These are phyloP conservation scores for Drosophila niveifrons DNA, from an alignment of 2,888 invertebrate species.

Conservation along the genomic window DNA sequence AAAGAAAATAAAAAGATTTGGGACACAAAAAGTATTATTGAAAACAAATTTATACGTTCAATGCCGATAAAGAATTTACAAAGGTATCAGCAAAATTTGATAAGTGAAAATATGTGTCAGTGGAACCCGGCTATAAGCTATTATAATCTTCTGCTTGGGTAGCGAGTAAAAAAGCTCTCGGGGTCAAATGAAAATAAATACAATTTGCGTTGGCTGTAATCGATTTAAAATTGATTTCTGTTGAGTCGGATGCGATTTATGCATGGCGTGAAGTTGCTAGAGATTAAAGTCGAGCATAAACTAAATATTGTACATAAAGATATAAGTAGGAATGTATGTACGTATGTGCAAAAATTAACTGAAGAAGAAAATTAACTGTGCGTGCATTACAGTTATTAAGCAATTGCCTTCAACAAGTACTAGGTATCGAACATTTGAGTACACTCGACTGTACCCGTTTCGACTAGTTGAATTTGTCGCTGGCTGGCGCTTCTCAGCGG, in stretches of 20 bases:
- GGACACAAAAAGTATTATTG: no score
- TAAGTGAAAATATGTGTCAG: no score
- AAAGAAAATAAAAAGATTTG: no score
- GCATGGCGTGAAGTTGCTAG: neutral
- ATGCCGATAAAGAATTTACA: no score
- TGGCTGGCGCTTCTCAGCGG: conserved; percentile 71
- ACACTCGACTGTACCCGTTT: conserved; percentile 6
- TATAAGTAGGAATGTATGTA: no score
- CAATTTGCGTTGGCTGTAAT: neutral
- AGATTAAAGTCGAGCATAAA: neutral
- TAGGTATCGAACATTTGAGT: neutral
- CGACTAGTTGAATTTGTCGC: conserved; percentile 12
- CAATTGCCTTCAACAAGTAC: no score
- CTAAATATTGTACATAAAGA: no score
- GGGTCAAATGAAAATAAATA: neutral
- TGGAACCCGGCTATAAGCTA: neutral
- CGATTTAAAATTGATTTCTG: neutral
- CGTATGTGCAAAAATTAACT: no score
- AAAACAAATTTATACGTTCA: no score
- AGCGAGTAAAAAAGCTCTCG: neutral
- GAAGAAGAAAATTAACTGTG: no score
- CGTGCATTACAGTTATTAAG: no score
- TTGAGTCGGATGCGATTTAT: neutral
- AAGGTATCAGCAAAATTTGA: no score
- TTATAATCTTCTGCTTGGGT: neutral